These are phyloP conservation scores for Cephalopachus bancanus DNA, from an alignment of 2,797 vertebrate genomes.

Conservation along the genomic window DNA sequence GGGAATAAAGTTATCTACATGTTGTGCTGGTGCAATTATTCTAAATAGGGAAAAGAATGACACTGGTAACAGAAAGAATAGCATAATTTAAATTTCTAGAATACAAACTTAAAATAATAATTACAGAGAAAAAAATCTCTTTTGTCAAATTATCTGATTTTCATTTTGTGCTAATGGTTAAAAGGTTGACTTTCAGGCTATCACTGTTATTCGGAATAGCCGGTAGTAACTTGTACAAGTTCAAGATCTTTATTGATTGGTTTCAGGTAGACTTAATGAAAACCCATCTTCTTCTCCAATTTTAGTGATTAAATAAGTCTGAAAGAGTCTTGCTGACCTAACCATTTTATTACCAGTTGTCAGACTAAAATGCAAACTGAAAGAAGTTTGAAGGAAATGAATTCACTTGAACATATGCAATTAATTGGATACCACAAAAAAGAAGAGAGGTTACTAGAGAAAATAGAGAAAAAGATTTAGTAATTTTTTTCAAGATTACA, in stretches of 20 bases:
- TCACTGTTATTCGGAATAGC: slow-evolving; percentile 90
- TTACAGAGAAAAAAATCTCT: fast-evolving
- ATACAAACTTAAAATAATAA: not conserved
- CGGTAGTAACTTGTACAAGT: slow-evolving; percentile 92
- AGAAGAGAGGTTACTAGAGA: slow-evolving; percentile 2
- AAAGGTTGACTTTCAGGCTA: slow-evolving; percentile 85
- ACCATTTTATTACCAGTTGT: slow-evolving; percentile 85
- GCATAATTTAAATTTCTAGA: not conserved
- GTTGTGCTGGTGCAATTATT: slow-evolving; percentile 1
- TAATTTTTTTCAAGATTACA: not conserved
- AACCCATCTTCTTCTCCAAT: slow-evolving; percentile 92
- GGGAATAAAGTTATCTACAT: slow-evolving; percentile 60
- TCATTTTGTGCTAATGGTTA: slow-evolving; percentile 57
- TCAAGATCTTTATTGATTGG: slow-evolving; percentile 96
- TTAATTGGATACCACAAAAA: slow-evolving; percentile 48
- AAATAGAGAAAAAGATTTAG: not conserved
- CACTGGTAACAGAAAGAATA: not conserved
- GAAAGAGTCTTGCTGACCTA: slow-evolving; percentile 88
- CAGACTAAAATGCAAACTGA: slow-evolving; percentile 77
- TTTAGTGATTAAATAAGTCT: slow-evolving; percentile 94
- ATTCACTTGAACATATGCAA: slow-evolving; percentile 48
- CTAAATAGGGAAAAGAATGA: too few species aligned
- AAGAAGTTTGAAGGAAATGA: slow-evolving; percentile 60
- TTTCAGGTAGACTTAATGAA: slow-evolving; percentile 93
- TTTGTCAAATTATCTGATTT: slow-evolving; percentile 64